Base-by-base conservation (phyloP, 2,888 invertebrate genomes). In the Caprella mutica region DNA sequence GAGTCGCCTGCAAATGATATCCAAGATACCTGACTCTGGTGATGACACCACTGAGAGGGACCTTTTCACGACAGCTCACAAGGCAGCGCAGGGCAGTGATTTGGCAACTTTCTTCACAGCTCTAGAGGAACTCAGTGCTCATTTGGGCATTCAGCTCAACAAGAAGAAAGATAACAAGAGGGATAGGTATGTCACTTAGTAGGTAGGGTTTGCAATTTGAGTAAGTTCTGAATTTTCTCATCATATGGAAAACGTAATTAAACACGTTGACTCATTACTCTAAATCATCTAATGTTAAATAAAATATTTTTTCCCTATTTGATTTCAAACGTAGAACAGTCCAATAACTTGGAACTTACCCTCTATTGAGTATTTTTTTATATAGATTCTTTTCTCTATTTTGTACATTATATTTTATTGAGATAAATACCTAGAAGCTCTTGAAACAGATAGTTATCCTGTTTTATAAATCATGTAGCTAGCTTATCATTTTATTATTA, bases 21-120 rank as follows among this genome's bases (percentile, higher is more conserved):
- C n/a, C n/a, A n/a, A n/a, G n/a, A n/a, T n/a, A n/a, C n/a, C n/a
- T n/a, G n/a, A n/a, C n/a, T n/a, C n/a, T n/a, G n/a, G n/a, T n/a
- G n/a, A n/a, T n/a, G 48, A 5, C 30, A 19, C 3, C 8, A 19
- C 29, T 9, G 17, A 9, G 80, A 83, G 9, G 77, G 79, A 1
- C 85, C 85, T 66, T 81, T 82, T 65, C 83, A 80, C 69, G 77
- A 79, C 80, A 65, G 72, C 90, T 30, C 82, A 88, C 68, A 83
- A 81, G 69, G 77, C 84, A 5, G 69, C 89, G 9, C 75, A 77
- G 63, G 83, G 82, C 48, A 80, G 78, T 69, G 81, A 77, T 58
- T 75, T 89, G 56, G 92, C 92, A 55, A 83, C 85, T 4, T 92
- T 92, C 72, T 79, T 86, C 67, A 76, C 77, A 66, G 77, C 81